Conservation (phyloP, 2,797 vertebrate genomes). For the Crocodylus rhombifer region DNA sequence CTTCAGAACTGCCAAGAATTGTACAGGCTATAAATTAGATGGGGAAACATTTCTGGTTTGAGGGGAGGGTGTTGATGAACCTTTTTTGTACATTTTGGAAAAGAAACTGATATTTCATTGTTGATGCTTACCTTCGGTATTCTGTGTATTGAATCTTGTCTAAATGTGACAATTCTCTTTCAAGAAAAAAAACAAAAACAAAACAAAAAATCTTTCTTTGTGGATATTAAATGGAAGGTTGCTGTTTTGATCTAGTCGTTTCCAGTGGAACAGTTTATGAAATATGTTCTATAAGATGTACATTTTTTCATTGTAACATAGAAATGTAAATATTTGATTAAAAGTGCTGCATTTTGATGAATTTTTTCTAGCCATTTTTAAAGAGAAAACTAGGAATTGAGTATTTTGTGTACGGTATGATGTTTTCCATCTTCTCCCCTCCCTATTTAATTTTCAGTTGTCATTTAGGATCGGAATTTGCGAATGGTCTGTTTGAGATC, state of each 20-base stretch:
- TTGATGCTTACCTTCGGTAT: conserved; percentile 85
- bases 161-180: conserved; percentile 81
- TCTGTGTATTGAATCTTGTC: conserved; percentile 78
- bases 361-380: conserved; percentile 96
- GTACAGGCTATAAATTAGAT: conserved; percentile 81
- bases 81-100: conserved; percentile 81
- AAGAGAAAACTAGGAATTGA: conserved; percentile 93
- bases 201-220: conserved; percentile 74
- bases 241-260: conserved; percentile 84
- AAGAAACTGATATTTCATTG: conserved; percentile 76
- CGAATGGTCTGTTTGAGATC: conserved; percentile 84
- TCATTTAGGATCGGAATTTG: conserved; percentile 85
- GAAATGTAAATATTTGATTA: conserved; percentile 94
- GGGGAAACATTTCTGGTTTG: conserved; percentile 79
- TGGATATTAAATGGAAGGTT: conserved; percentile 81
- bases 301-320: conserved; percentile 96
- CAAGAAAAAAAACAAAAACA: conserved; percentile 66
- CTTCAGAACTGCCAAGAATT: conserved; percentile 84
- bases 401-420: conserved; percentile 96
- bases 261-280: conserved; percentile 86
- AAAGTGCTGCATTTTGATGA: conserved; percentile 94
- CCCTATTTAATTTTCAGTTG: conserved; percentile 87
- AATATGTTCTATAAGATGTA: conserved; percentile 95
- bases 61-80: conserved; percentile 65
- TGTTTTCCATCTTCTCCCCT: conserved; percentile 83